Percentiles rank a stretch among this genome's conserved stretches.
phyloP scores from a whole-genome alignment of 1,140 invertebrate genomes.

The Scaptomyza pallida region DNA sequence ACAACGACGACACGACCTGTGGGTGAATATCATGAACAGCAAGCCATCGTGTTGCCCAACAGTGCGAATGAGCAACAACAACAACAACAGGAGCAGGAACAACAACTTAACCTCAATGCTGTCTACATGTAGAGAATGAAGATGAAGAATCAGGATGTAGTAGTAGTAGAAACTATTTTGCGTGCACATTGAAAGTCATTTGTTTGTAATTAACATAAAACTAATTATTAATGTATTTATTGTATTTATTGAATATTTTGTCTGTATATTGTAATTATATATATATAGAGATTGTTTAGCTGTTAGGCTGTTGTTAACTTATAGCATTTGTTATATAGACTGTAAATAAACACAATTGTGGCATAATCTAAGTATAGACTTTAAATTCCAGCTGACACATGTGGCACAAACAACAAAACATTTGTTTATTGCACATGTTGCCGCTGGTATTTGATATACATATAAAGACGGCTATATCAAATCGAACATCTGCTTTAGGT shows the following conservation, averaged over 20 bases:
- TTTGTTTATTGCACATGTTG: conserved; percentile 30
- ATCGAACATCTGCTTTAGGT: conserved; percentile 54
- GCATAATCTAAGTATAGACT: conserved; percentile 44
- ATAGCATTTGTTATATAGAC: conserved; percentile 49
- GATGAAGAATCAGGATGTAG: conserved; percentile 21
- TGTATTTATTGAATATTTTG: conserved; percentile 40
- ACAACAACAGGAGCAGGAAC: neutral
- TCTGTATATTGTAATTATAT: conserved; percentile 55
- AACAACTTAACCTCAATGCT: conserved; percentile 26
- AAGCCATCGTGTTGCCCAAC: conserved; percentile 62
- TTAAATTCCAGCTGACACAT: conserved; percentile 48
- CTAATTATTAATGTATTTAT: conserved; percentile 62
- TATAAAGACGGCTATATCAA: conserved; percentile 33
- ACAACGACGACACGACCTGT: conserved; percentile 39
- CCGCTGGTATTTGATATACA: conserved; percentile 11
- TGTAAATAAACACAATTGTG: conserved; percentile 75
- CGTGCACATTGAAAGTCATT: conserved; percentile 78
- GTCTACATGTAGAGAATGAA: conserved; percentile 58
- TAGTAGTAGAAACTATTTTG: conserved; percentile 19
- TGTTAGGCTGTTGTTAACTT: conserved; percentile 68
- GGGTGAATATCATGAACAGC: conserved; percentile 70
- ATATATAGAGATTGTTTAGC: conserved; percentile 57
- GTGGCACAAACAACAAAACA: conserved; percentile 19
- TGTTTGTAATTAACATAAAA: conserved; percentile 69
- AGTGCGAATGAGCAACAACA: conserved; percentile 24